Base-by-base conservation (phyloP, 2,888 invertebrate genomes). In the Drosophila multiciliata region DNA sequence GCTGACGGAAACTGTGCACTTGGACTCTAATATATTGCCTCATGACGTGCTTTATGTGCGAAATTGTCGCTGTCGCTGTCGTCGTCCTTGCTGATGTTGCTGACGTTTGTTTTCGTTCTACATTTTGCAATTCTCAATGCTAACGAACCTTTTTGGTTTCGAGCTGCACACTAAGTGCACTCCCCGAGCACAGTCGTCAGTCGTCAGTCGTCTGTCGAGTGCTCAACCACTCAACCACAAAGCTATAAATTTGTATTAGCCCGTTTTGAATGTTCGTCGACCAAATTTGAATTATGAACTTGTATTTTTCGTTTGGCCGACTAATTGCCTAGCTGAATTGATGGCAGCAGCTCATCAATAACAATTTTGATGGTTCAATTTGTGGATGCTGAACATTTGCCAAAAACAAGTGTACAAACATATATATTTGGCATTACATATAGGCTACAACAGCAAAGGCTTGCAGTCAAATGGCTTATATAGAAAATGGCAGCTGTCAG, bases 201-300 rank as follows among this genome's bases (percentile, higher is more conserved):
- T 1, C 2, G 7, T 50, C 48, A 36, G 54, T 53, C 53, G 54
- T 45, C 64, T 53, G 57, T 4, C 7, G 26, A 45, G 57, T 59
- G 26, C 68, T 59, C 40, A 53, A 23, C 70, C 55, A 55, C 59
- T 83, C 62, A 64, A 67, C 80, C 83, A 52, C 63, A 77, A 50
- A 63, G 55, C 54, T 65, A 82, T 77, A 73, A 84, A 82, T 80
- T 80, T 66, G 38, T 67, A 82, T 82, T 80, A 75, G 64, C 49
- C 40, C 38, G 73, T 62, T 74, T 66, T 64, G 68, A 72, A 78
- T 69, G 80, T 83, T 61, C 55, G 72, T 57, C 61, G 52, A 61
- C 70, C 68, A 83, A 83, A 78, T 85, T 76, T 83, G 86, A 83
- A 83, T 78, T 86, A 83, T 83, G 81, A 82, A 79, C 70, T 72